Base-by-base conservation (phyloP, 2,113 vertebrate species). In the Sula dactylatra region DNA sequence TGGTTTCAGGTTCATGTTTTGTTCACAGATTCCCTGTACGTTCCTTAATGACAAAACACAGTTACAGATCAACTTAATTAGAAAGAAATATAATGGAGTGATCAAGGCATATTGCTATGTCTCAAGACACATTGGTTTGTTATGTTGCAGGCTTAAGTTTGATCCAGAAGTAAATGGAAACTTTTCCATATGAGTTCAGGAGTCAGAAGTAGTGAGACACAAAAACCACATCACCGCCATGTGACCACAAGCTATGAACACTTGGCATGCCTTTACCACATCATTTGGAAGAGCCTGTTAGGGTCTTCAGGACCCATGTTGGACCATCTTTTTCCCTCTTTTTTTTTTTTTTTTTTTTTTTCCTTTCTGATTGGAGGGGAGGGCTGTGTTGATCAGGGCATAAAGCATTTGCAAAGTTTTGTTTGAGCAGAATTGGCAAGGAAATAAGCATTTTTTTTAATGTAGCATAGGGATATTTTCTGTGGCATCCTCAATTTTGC, bases 211-310 rank as follows among this genome's bases (percentile, higher is more conserved):
- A 50, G 12, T 10, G 54, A 76, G 19, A 42, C 4, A 29, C 8
- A 49, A 70, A 61, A 6, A 2, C 20, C 16, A 16, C 24, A 26
- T n/a, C 15, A 11, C 16, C 3, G 5, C 19, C 3, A 2, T 13
- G 22, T 38, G 26, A 25, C 19, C 6, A 4, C 65, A 54, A 32
- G 19, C 13, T 54, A 26, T 14, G 9, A 72, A 50, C n/a, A 40
- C 26, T 18, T 78, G 58, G 8, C 12, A 4, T 66, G 29, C 20
- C 22, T 70, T 62, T 16, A 17, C 31, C 11, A 36, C 10, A 32
- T 18, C 4, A 14, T 49, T 47, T 29, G 10, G 34, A 45, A 70
- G 24, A 74, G n/a, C n/a, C 11, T 31, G 3, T 49, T 82, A 50
- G 45, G 9, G 13, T 82, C 10, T 54, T 52, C 31, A 31, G 62